Conservation (phyloP, 2,113 vertebrate species). For the Pollimyrus isidori region DNA sequence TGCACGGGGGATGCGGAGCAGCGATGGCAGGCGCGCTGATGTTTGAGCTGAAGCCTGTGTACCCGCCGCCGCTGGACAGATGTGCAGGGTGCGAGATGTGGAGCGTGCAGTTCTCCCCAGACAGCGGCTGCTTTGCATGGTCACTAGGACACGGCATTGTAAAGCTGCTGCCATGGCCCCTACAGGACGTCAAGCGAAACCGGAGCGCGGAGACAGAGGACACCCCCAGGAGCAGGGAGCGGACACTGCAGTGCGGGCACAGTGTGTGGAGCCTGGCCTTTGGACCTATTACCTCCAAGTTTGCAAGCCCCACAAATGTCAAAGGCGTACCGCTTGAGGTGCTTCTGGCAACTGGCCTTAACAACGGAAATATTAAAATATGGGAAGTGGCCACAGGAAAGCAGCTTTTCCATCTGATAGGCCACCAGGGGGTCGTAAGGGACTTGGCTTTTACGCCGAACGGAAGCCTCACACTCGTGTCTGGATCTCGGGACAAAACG, state of each 20-base stretch:
- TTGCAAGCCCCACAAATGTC: constrained; percentile 35
- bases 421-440: constrained; percentile 83
- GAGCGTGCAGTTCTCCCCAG: constrained; percentile 88
- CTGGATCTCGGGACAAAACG: constrained; percentile 87
- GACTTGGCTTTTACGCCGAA: constrained; percentile 83
- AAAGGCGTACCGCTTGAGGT: constrained; percentile 39
- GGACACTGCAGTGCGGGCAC: constrained; percentile 76
- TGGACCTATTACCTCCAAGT: constrained; percentile 59
- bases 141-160: constrained; percentile 88
- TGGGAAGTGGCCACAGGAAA: constrained; percentile 80
- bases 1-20: not conserved
- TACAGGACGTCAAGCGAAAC: constrained; percentile 53
- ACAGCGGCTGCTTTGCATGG: constrained; percentile 88
- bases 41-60: constrained; percentile 77
- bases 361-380: constrained; percentile 79
- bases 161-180: constrained; percentile 84
- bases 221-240: constrained; percentile 50
- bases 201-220: not conserved
- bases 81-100: constrained; percentile 86
- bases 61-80: constrained; percentile 71
- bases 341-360: constrained; percentile 77
- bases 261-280: constrained; percentile 84
- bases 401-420: constrained; percentile 74
- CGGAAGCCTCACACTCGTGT: constrained; percentile 82
- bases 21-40: constrained; percentile 72